phyloP scores from a whole-genome alignment of 1,140 invertebrate species.

The Luehdorfia chinensis region DNA sequence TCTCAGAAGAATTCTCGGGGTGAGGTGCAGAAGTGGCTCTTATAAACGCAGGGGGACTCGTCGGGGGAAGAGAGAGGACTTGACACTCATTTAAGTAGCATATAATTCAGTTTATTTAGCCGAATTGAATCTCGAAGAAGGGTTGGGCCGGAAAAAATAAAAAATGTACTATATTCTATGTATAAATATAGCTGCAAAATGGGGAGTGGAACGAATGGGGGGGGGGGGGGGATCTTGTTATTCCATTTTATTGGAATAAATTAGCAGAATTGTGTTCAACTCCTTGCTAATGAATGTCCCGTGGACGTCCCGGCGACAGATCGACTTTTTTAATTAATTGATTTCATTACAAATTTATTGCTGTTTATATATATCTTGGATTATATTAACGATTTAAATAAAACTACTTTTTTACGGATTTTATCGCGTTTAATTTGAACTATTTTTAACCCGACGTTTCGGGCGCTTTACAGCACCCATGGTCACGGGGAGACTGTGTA shows the following conservation, averaged over 20 bases:
- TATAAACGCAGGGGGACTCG: conserved; percentile 22
- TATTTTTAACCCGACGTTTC: too few species aligned
- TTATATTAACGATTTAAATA: too few species aligned
- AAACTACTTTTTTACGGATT: too few species aligned
- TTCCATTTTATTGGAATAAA: conserved; percentile 62
- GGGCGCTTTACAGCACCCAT: too few species aligned
- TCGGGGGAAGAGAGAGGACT: conserved; percentile 32
- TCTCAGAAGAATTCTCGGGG: conserved; percentile 53
- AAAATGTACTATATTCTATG: conserved; percentile 21
- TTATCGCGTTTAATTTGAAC: too few species aligned
- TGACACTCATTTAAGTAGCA: conserved; percentile 75
- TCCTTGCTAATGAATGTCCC: conserved; percentile 61
- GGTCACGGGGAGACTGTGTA: too few species aligned
- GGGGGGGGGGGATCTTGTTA: conserved; percentile 15
- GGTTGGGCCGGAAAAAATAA: conserved; percentile 50
- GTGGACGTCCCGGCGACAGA: conserved; percentile 34
- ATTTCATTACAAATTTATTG: conserved; percentile 51
- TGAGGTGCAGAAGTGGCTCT: conserved; percentile 57
- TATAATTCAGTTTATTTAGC: conserved; percentile 75
- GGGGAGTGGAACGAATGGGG: not conserved
- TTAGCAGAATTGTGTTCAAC: conserved; percentile 59
- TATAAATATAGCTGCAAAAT: conserved; percentile 2
- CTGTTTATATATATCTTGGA: conserved; percentile 23
- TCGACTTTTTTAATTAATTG: conserved; percentile 59
- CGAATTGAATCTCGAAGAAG: conserved; percentile 69